These are phyloP conservation scores for Achlya flavicornis DNA, from an alignment of 2,888 invertebrate species.

Conservation along the genomic window DNA sequence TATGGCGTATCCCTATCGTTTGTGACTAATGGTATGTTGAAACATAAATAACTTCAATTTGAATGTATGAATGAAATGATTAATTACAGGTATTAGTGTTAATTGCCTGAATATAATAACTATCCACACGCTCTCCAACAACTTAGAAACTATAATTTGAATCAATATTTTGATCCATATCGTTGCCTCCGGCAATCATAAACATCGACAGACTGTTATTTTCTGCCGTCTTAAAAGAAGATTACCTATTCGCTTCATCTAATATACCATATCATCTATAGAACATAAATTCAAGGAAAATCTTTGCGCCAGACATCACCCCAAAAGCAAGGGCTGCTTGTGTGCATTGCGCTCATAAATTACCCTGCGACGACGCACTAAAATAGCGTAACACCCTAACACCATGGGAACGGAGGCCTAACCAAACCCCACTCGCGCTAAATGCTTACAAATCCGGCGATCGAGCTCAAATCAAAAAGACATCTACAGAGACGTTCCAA, in stretches of 20 bases:
- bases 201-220: neutral
- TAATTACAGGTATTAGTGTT: constrained; percentile 29
- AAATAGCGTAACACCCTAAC: constrained; percentile 82
- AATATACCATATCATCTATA: neutral
- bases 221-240: neutral
- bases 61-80: neutral
- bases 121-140: constrained; percentile 21
- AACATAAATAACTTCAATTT: neutral
- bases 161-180: constrained; percentile 46
- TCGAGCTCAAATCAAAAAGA: constrained; percentile 75
- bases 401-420: constrained; percentile 73
- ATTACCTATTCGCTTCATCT: neutral
- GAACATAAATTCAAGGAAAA: constrained; percentile 66
- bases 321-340: constrained; percentile 67
- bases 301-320: constrained; percentile 70
- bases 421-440: constrained; percentile 62
- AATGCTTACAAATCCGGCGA: constrained; percentile 78
- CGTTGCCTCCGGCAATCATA: constrained; percentile 15
- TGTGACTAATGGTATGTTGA: neutral
- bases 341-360: constrained; percentile 77
- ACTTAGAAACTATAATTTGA: constrained; percentile 44
- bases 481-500: constrained; percentile 65
- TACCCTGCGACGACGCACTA: constrained; percentile 75
- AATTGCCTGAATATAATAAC: constrained; percentile 37
- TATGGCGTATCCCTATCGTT: too few species aligned